Evolutionary conservation across 1,140 invertebrate genomes (phyloP).

Genomic region (Drosophila nebulosa): DNA sequence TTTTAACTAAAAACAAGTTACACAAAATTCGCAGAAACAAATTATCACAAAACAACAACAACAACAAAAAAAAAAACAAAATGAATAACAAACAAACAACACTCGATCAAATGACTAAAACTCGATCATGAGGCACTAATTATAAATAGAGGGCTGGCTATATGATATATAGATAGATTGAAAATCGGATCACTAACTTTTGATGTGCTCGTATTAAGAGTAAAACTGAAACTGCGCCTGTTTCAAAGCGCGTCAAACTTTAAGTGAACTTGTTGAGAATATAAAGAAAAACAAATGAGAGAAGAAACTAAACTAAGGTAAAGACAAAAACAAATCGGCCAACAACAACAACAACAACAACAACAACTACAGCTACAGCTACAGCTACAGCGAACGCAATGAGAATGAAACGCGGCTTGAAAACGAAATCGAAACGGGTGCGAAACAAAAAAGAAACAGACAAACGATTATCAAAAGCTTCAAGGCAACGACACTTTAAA

Average conservation of each 20-base stretch:
- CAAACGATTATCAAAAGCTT: not conserved
- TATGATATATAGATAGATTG: conserved; percentile 16
- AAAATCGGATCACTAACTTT: conserved; percentile 49
- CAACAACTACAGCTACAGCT: not conserved
- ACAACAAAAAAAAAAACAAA: conserved; percentile 23
- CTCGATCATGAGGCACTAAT: not conserved
- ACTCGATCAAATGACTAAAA: not conserved
- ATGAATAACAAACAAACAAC: conserved; percentile 16
- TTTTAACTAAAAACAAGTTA: not conserved
- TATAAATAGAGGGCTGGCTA: no score
- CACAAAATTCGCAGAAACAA: not conserved
- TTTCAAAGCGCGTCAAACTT: conserved; percentile 49
- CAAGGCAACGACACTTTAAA: not conserved
- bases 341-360: not conserved
- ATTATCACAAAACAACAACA: not conserved
- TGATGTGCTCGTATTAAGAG: conserved; percentile 66
- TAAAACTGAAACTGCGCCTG: conserved; percentile 65
- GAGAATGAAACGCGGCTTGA: conserved; percentile 58
- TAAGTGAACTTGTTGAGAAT: conserved; percentile 71
- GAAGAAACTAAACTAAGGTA: conserved; percentile 7
- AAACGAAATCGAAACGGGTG: conserved; percentile 36
- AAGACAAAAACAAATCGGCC: conserved; percentile 5
- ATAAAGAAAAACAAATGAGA: conserved; percentile 9
- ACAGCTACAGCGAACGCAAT: conserved; percentile 25
- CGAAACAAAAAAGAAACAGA: conserved; percentile 22